Percentiles rank a stretch among this genome's conserved stretches.
Evolutionary conservation across 2,113 vertebrate species (phyloP).

Genomic region (Nyctibius bracteatus): DNA sequence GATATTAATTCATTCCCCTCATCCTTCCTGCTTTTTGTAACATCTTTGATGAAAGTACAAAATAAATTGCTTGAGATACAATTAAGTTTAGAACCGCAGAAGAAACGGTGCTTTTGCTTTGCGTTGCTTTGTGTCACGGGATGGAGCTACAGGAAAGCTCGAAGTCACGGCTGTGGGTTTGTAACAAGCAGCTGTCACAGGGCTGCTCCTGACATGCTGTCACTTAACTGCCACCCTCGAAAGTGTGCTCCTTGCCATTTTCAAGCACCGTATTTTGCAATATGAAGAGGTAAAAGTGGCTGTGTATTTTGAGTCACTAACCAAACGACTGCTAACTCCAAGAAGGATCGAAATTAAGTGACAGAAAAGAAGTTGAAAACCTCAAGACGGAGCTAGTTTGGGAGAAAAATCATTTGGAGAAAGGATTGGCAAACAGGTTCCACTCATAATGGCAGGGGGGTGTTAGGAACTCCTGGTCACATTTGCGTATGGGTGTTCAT

Average conservation of each 20-base stretch:
- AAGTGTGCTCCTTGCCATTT: background rate
- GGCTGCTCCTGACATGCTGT: background rate
- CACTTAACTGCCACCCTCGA: background rate
- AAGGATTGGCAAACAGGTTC: background rate
- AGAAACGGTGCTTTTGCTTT: rapidly evolving
- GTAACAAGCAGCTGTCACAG: background rate
- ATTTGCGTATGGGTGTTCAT: background rate
- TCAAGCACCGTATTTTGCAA: background rate
- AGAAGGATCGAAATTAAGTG: background rate
- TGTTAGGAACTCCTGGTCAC: background rate
- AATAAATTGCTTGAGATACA: background rate
- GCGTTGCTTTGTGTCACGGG: background rate
- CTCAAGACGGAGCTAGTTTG: background rate
- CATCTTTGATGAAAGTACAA: background rate
- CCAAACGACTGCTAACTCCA: background rate
- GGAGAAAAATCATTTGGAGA: background rate
- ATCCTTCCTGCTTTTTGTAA: background rate
- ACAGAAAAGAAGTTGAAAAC: background rate
- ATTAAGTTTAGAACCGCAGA: background rate
- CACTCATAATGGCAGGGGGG: rapidly evolving
- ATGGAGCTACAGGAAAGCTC: background rate
- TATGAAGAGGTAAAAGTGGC: background rate
- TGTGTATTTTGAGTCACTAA: constrained; percentile 1
- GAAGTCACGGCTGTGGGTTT: background rate
- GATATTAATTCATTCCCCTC: background rate